phyloP scores from a whole-genome alignment of 2,113 vertebrate genomes.

The Poeciliopsis turrubarensis region DNA sequence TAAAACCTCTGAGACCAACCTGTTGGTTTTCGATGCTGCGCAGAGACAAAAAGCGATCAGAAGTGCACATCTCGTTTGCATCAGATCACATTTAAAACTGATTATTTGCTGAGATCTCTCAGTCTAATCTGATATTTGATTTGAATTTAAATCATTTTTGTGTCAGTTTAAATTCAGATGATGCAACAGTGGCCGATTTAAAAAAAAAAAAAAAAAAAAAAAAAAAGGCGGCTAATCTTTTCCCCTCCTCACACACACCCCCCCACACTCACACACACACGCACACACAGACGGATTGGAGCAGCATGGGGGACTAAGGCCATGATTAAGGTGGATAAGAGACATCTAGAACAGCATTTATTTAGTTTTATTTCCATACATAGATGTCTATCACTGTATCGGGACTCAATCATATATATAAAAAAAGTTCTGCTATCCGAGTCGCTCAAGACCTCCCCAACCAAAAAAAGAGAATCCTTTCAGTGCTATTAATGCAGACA shows the following conservation, averaged over 20 bases:
- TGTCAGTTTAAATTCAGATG: not conserved
- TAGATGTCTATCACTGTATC: slow-evolving; percentile 54
- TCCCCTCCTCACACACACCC: slow-evolving; percentile 23
- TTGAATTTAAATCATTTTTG: not conserved
- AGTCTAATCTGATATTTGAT: slow-evolving; percentile 3
- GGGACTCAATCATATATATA: slow-evolving; percentile 66
- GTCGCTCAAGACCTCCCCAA: slow-evolving; percentile 28
- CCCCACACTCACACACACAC: slow-evolving; percentile 8
- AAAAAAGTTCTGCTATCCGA: slow-evolving; percentile 64
- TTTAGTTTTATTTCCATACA: slow-evolving; percentile 55
- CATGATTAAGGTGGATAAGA: slow-evolving; percentile 60
- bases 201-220: slow-evolving; percentile 2
- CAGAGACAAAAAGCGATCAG: slow-evolving; percentile 24
- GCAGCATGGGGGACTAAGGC: slow-evolving; percentile 69
- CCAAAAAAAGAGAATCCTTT: slow-evolving; percentile 47
- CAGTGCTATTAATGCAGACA: slow-evolving; percentile 76
- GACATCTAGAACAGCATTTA: slow-evolving; percentile 60
- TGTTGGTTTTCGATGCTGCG: slow-evolving; percentile 22
- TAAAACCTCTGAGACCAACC: slow-evolving; percentile 1
- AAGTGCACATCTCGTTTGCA: slow-evolving; percentile 18
- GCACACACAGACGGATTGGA: slow-evolving; percentile 28
- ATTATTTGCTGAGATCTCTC: slow-evolving; percentile 10
- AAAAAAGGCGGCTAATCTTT: slow-evolving; percentile 33
- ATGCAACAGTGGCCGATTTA: slow-evolving; percentile 13
- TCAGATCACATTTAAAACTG: not conserved